Percentiles rank a stretch among this genome's conserved stretches.
Conservation (phyloP, 2,113 vertebrate species). For the Pao palembangensis region DNA sequence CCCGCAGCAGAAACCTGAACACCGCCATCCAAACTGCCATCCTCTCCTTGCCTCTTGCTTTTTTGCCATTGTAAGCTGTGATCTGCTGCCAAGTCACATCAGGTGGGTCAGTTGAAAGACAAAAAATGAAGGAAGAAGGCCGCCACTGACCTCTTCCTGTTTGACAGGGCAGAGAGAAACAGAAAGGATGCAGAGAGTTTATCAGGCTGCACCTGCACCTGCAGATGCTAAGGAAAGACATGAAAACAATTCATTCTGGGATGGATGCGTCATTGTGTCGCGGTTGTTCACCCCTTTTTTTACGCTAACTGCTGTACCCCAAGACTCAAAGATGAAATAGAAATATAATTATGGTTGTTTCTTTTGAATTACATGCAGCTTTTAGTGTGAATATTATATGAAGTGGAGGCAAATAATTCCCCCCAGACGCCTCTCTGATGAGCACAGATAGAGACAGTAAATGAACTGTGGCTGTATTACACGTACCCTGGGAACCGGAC, state of each 20-base stretch:
- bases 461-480: slow-evolving; percentile 57
- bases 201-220: too few relatives aligned
- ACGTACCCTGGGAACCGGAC: slow-evolving; percentile 54
- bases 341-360: slow-evolving; percentile 32
- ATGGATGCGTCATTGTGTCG: not conserved
- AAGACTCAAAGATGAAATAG: not conserved
- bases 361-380: slow-evolving; percentile 24
- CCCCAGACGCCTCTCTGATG: slow-evolving; percentile 38
- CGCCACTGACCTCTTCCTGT: slow-evolving; percentile 12
- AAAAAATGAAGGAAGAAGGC: slow-evolving; percentile 10
- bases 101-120: slow-evolving; percentile 51
- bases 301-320: not conserved
- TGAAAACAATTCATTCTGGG: not conserved
- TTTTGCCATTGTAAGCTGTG: slow-evolving; percentile 41
- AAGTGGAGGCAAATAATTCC: slow-evolving; percentile 41
- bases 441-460: slow-evolving; percentile 45
- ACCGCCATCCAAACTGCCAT: not conserved
- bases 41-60: slow-evolving; percentile 6
- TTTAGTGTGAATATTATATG: slow-evolving; percentile 37
- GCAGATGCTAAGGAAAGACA: not conserved
- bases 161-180: too few relatives aligned
- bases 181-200: too few relatives aligned
- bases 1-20: slow-evolving; percentile 13
- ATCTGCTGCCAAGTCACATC: slow-evolving; percentile 55
- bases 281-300: not conserved